Conservation (phyloP, 2,797 vertebrate species). For the Sebastes nivosus region DNA sequence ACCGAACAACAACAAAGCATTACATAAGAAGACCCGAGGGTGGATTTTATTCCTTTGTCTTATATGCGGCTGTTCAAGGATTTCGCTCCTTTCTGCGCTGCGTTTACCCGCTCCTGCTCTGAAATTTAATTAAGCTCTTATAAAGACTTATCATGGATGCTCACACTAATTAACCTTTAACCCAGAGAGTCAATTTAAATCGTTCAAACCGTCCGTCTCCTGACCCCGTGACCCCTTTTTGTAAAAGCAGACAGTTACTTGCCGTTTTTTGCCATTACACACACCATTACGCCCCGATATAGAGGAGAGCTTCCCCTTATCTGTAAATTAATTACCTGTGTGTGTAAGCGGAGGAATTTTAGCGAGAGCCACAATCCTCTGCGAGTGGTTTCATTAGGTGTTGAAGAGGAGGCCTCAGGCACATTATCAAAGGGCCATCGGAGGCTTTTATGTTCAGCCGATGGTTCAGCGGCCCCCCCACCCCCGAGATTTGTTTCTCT, state of each 20-base stretch:
- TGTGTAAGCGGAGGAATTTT: slow-evolving; percentile 13
- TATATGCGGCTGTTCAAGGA: background rate
- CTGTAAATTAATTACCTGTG: slow-evolving; percentile 34
- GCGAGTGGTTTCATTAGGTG: slow-evolving; percentile 47
- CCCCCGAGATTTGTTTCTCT: slow-evolving; percentile 51
- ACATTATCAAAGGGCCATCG: slow-evolving; percentile 67
- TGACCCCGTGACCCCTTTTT: slow-evolving; percentile 23
- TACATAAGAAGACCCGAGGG: slow-evolving; percentile 13
- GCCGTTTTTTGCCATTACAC: background rate
- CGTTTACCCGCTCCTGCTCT: background rate
- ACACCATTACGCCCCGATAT: slow-evolving; percentile 13
- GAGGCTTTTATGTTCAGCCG: slow-evolving; percentile 64
- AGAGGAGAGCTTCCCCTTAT: slow-evolving; percentile 9
- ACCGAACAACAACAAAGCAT: slow-evolving; percentile 10
- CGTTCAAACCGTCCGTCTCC: background rate
- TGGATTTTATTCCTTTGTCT: background rate
- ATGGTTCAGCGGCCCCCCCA: slow-evolving; percentile 13
- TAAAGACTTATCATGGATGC: background rate
- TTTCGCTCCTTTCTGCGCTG: background rate
- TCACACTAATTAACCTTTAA: slow-evolving; percentile 4
- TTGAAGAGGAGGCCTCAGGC: slow-evolving; percentile 50
- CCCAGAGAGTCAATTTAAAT: background rate
- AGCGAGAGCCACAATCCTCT: slow-evolving; percentile 17
- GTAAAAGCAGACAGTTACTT: background rate
- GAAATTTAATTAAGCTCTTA: slow-evolving; percentile 1